Evolutionary conservation across 1,140 invertebrate genomes (phyloP), one percentile per base, ranked within the genome.

Genomic region (Euschistus heros): DNA sequence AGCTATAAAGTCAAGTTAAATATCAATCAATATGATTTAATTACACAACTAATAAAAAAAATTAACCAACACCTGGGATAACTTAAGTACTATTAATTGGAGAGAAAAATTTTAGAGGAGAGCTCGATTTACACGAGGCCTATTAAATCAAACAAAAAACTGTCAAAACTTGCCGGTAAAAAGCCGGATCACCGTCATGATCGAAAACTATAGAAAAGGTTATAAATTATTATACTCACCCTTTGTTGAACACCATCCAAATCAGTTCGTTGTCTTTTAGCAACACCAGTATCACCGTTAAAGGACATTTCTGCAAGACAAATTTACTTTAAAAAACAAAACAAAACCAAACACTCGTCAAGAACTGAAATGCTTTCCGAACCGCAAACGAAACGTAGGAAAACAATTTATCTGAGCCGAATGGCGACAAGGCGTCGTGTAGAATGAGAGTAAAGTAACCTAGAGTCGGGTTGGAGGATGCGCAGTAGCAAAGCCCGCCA

Each of bases 251-350:
- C 17, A 42, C 24, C 24, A n/a, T 65, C 64, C 52, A 65, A n/a
- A 17, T 65, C 64, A 18, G 64, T 65, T 24, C 64, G 52, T 20
- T 33, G 64, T 47, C 64, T 57, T 60, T 65, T 65, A 37, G 64
- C 64, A 44, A 65, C 47, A 33, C 42, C 42, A 26, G n/a, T 50
- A 20, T 65, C 64, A 59, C 64, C 64, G 64, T 65, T 65, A 33
- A 57, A 65, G 18, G 64, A 57, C 64, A 65, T 65, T 14, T 60
- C 17, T 30, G 27, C 27, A 7, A 30, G 27, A 30, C 27, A 30
- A 30, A 18, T 54, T 47, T 47, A 47, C 46, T 15, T 47, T 17
- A 17, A 47, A 47, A 47, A 18, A 47, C 46, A 2, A 47, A 47
- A 47, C 3, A 47, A 47, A 47, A 18, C 22, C 22, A 4, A 54